Base-by-base conservation (phyloP, 2,888 invertebrate species). In the Cheilosia soror region DNA sequence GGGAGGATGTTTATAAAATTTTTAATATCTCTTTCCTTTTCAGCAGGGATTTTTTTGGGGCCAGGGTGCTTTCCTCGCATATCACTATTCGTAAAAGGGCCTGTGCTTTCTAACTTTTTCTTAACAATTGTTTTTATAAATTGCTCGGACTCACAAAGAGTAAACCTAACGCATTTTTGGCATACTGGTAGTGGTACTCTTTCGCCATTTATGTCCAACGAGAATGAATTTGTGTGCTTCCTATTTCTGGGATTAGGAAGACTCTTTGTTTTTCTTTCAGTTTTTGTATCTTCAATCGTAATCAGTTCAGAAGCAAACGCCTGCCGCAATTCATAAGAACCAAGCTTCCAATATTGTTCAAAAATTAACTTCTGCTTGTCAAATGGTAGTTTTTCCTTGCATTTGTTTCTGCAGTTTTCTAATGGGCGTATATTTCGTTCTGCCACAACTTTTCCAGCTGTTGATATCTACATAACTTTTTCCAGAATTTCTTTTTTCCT, bases 111-210 rank as follows among this genome's bases (percentile, higher is more conserved):
- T 13, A 84, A 27, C 78, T 86, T 86, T 68, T 69, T 79, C 40
- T 84, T 87, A 11, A 72, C 66, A 44, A 87, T 83, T 37, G 57
- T 87, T 86, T 84, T 80, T 81, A 84, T 62, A 65, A 88, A 82
- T 73, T 76, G 66, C 29, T 87, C 73, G 27, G 78, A 57, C 73
- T 88, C 87, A 65, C 73, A 86, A 29, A 88, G 55, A 4, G 82
- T 81, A 47, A 62, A 84, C 37, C 55, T 51, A 55, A 87, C 87
- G 71, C 87, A 88, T 72, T 85, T 87, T 77, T 86, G 77, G 58
- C 87, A 20, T 20, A 20, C n/a, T n/a, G 20, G 88, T 15, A 84
- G 87, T 63, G 57, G 27, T 44, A 88, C 66, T 68, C 75, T 81
- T 37, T 84, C 57, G n/a, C 82, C 87, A 75, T 76, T 31, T 49